Conservation (phyloP, 2,888 invertebrate genomes). For the Spilarctia lutea region DNA sequence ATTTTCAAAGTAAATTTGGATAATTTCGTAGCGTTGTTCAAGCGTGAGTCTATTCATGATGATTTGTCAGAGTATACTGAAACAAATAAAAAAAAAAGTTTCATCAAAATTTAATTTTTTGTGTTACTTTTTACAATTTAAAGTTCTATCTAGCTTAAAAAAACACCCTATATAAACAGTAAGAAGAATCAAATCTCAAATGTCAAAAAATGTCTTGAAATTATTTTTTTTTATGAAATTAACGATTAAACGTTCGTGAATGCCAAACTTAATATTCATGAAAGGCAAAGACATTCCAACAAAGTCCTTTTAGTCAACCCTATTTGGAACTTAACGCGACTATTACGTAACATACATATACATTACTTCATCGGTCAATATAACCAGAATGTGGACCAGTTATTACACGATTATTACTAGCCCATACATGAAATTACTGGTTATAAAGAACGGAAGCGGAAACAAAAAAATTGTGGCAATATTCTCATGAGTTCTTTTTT, state of each 20-base stretch:
- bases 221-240: conserved; percentile 29
- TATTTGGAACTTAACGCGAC: conserved; percentile 31
- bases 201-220: conserved; percentile 30
- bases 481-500: conserved; percentile 30
- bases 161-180: too few relatives aligned
- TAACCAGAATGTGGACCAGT: conserved; percentile 43
- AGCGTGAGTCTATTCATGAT: too few relatives aligned
- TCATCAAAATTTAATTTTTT: too few relatives aligned
- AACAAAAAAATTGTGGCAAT: conserved; percentile 36
- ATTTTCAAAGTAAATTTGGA: too few relatives aligned
- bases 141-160: too few relatives aligned
- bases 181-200: conserved; percentile 32
- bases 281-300: conserved; percentile 44
- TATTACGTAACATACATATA: conserved; percentile 35
- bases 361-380: conserved; percentile 38
- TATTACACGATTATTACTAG: conserved; percentile 34
- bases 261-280: conserved; percentile 27
- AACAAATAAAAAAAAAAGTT: too few relatives aligned
- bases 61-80: too few relatives aligned
- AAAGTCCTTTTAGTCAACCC: conserved; percentile 35
- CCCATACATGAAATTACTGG: conserved; percentile 35
- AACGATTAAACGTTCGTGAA: conserved; percentile 30
- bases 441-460: conserved; percentile 50
- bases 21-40: too few relatives aligned
- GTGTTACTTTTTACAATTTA: too few relatives aligned